Evolutionary conservation across 2,113 vertebrate species (phyloP).

Genomic region (Rhinopomastus cyanomelas): DNA sequence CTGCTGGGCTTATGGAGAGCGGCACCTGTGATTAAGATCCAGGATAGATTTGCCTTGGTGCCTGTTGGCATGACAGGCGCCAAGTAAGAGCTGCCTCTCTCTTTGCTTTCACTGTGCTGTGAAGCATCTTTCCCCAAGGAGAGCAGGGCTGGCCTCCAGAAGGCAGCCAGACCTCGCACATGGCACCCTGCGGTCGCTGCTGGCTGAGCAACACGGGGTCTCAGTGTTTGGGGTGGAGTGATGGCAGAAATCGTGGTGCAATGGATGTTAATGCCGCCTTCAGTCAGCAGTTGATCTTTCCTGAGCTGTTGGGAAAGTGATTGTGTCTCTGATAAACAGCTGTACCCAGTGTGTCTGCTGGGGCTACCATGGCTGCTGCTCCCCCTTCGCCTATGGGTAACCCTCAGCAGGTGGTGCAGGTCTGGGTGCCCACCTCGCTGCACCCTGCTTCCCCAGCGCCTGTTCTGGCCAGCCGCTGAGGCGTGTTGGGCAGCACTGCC

Average conservation of each 20-base stretch:
- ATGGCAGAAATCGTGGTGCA: not conserved
- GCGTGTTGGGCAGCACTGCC: not conserved
- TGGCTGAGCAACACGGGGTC: not conserved
- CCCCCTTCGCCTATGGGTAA: not conserved
- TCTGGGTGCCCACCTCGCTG: not conserved
- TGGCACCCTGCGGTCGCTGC: not conserved
- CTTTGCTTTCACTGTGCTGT: not conserved
- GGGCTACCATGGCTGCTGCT: not conserved
- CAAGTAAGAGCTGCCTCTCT: not conserved
- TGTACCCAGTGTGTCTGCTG: not conserved
- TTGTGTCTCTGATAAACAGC: not conserved
- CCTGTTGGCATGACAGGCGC: not conserved
- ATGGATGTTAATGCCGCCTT: not conserved
- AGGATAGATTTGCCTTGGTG: not conserved
- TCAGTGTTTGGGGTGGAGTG: not conserved
- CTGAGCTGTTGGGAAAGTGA: not conserved
- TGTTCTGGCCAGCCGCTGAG: not conserved
- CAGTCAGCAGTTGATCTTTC: not conserved
- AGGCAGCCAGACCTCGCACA: not conserved
- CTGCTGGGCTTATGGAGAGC: not conserved
- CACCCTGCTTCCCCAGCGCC: not conserved
- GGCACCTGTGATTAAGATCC: not conserved
- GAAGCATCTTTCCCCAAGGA: not conserved
- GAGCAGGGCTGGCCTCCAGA: not conserved
- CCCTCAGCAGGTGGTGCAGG: accelerated